Evolutionary conservation across 2,113 vertebrate species (phyloP).

Genomic region (Circaetus cinerascens): DNA sequence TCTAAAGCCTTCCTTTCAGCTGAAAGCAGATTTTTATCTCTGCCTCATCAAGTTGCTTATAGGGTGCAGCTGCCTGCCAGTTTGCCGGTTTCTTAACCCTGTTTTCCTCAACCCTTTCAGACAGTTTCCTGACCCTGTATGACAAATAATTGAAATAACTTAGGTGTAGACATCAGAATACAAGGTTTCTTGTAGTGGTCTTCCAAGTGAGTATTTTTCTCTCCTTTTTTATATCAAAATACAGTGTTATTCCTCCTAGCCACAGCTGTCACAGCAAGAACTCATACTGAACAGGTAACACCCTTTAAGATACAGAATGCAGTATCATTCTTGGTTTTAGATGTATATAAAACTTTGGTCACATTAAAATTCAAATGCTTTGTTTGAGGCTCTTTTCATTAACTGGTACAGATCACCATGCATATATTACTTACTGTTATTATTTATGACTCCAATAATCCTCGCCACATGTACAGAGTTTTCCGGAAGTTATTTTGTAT

Average conservation of each 20-base stretch:
- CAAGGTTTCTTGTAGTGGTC: not conserved
- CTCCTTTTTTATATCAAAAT: not conserved
- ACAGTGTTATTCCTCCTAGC: not conserved
- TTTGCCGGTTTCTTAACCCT: not conserved
- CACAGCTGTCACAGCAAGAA: not conserved
- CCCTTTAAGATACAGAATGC: not conserved
- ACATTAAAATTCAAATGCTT: conserved; percentile 25
- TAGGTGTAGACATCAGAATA: not conserved
- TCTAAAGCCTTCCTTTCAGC: not conserved
- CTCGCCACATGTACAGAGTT: not conserved
- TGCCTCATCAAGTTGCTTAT: not conserved
- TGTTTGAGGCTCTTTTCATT: conserved; percentile 44
- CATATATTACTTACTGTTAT: not conserved
- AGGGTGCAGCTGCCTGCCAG: not conserved
- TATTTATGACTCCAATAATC: conserved; percentile 28
- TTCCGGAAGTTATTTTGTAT: not conserved
- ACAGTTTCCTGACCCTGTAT: not conserved
- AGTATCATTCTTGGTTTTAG: not conserved
- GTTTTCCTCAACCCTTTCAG: not conserved
- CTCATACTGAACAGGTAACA: not conserved
- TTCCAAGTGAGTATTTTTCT: not conserved
- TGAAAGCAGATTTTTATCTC: conserved; percentile 62
- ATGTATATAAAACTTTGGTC: not conserved
- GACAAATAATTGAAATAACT: not conserved
- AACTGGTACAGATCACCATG: not conserved